Evolutionary conservation across 2,888 invertebrate species (phyloP), one percentile per base, ranked within the genome.

Genomic region (Cephus sareptanus): DNA sequence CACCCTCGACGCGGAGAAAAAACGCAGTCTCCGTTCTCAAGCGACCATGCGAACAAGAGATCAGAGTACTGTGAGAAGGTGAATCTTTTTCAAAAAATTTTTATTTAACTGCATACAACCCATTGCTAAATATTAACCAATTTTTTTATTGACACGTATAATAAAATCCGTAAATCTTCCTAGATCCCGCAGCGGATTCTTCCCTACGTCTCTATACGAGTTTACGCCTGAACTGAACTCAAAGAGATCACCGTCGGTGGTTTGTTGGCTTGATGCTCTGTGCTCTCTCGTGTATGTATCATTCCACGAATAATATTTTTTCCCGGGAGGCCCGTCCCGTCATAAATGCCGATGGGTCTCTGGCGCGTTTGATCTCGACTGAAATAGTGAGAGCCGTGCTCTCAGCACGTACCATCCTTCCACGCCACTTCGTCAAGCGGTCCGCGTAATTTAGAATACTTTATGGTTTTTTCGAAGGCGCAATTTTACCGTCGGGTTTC

Each of bases 331-430:
- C 71, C 73, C 37, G 75, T 70, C 34, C 68, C 70, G 75, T 73
- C 77, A 79, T 80, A 81, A 81, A 83, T 82, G 80, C 83, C 83
- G 80, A 85, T 86, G 80, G 78, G 73, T 77, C 80, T 84, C 81
- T 81, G 80, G 77, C 79, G 81, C 84, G 86, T 87, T 86, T 87
- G 85, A 87, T 87, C 86, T 86, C 81, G 81, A 81, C 83, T 84
- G 83, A 85, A 87, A 87, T 86, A 87, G 84, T 80, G 81, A 82
- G 80, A 79, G 83, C 77, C 79, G 78, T 78, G 71, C 71, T 71
- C 71, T 71, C 71, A 71, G 33, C 71, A 71, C 71, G 71, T 71
- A 31, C 34, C 71, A 71, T 71, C 71, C 71, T 71, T 71, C 34
- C 12, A 34, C 71, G 71, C 71, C 71, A 71, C 71, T 71, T 71